Conservation (phyloP, 2,113 vertebrate genomes). For the Mola mola region DNA sequence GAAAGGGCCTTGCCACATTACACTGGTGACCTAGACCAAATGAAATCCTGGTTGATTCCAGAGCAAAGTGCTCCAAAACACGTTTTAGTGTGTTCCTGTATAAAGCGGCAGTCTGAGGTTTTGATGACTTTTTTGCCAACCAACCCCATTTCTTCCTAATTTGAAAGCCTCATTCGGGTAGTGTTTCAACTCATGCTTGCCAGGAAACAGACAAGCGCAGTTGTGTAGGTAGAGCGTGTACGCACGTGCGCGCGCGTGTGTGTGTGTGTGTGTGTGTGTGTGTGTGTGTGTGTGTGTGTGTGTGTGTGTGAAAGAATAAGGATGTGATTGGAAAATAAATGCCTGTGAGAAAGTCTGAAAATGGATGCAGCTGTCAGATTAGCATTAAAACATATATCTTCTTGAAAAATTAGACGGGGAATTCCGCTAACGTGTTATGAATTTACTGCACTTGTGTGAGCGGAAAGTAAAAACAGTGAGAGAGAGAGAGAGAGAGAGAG, state of each 20-base stretch:
- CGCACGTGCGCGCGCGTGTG: background rate
- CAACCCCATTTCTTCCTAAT: constrained; percentile 33
- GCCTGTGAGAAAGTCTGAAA: constrained; percentile 49
- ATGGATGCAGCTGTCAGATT: constrained; percentile 74
- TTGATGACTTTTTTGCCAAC: constrained; percentile 10
- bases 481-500: constrained; percentile 25
- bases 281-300: constrained; percentile 14
- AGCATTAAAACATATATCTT: constrained; percentile 71
- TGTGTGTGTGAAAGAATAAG: constrained; percentile 15
- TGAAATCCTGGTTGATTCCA: constrained; percentile 31
- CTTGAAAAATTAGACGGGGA: constrained; percentile 64
- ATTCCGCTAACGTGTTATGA: constrained; percentile 39
- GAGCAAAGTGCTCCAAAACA: constrained; percentile 32
- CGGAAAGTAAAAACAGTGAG: constrained; percentile 7
- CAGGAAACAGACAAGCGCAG: constrained; percentile 5
- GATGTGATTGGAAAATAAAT: constrained; percentile 61
- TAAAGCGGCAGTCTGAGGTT: constrained; percentile 10
- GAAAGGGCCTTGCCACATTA: constrained; percentile 19
- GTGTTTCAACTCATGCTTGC: constrained; percentile 19
- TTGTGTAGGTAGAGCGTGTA: constrained; percentile 10
- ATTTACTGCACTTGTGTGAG: constrained; percentile 32
- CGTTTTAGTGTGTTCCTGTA: background rate
- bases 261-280: too few relatives aligned
- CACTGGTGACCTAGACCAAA: constrained; percentile 53
- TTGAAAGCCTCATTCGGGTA: constrained; percentile 38